phyloP scores from a whole-genome alignment of 2,113 vertebrate species.

The Martes martes region DNA sequence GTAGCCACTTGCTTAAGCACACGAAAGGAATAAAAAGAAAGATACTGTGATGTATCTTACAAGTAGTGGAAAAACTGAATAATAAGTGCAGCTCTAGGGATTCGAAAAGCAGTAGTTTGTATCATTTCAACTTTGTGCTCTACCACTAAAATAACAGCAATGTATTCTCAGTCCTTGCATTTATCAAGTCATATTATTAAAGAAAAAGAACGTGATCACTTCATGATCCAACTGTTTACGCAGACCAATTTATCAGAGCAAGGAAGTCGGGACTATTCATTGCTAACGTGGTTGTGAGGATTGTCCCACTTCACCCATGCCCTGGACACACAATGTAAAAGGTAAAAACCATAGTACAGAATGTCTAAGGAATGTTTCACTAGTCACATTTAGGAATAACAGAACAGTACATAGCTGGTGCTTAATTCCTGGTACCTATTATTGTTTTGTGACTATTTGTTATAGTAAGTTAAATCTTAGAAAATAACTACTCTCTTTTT shows the following conservation, averaged over 20 bases:
- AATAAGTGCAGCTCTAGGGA: not conserved
- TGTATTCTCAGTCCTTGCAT: not conserved
- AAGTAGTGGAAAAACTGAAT: not conserved
- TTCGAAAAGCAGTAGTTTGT: not conserved
- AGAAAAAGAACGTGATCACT: not conserved
- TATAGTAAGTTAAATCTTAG: not conserved
- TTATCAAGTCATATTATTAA: not conserved
- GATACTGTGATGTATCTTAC: not conserved
- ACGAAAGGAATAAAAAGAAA: not conserved
- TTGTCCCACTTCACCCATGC: not conserved
- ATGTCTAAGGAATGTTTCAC: constrained; percentile 5
- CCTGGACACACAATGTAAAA: not conserved
- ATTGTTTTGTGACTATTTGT: not conserved
- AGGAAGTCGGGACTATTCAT: not conserved
- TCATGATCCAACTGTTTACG: not conserved
- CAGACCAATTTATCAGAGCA: not conserved
- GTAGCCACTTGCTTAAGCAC: not conserved
- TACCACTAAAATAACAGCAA: not conserved
- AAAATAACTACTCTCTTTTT: not conserved
- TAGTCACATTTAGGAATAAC: constrained; percentile 5
- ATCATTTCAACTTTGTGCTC: not conserved
- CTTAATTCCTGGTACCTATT: not conserved
- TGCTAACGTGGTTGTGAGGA: not conserved
- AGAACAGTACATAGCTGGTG: not conserved
- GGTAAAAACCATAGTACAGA: not conserved